Base-by-base conservation (phyloP, 2,888 invertebrate species). In the Dexiosoma caninum region DNA sequence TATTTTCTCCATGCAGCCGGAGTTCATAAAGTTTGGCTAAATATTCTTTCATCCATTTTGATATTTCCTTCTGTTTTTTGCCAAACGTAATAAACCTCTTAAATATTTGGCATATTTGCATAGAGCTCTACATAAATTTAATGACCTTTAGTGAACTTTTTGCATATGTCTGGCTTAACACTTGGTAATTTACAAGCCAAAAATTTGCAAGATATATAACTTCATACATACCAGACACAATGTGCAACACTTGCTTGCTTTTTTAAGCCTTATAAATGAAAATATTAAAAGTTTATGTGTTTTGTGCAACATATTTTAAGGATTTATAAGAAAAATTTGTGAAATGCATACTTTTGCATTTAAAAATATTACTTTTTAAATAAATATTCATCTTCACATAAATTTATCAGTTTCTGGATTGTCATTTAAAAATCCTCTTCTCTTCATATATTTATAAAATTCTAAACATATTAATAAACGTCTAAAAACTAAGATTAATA, bases 61-160 rank as follows among this genome's bases (percentile, higher is more conserved):
- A 9, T 23, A 3, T 46, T 9, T 42, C 2, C 9, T 35, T 49
- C 46, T 46, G 35, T 19, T 35, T 59, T 60, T 19, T 32, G 67
- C 72, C 67, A 72, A 72, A 78, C 46, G 67, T 81, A 81, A 81
- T 81, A 77, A 81, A 81, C 77, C 81, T 62, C 67, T 81, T 72
- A 81, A 81, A 81, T 81, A 72, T 77, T 81, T 81, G 81, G 81
- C 81, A 81, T 81, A 81, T 81, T 77, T 81, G 77, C 81, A 81
- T 72, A 69, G 55, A 81, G 72, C 67, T 77, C 42, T 64, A 57
- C 67, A 81, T 81, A 81, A 81, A 81, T 81, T 72, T 81, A 62
- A 72, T 81, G 81, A 81, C 81, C 81, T 77, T 81, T 72, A 77
- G 72, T 81, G 72, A 81, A 81, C 81, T 81, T 77, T 77, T 69